Percentiles rank a stretch among this genome's conserved stretches.
phyloP scores from a whole-genome alignment of 2,113 vertebrate species.

The Nothoprocta pentlandii region DNA sequence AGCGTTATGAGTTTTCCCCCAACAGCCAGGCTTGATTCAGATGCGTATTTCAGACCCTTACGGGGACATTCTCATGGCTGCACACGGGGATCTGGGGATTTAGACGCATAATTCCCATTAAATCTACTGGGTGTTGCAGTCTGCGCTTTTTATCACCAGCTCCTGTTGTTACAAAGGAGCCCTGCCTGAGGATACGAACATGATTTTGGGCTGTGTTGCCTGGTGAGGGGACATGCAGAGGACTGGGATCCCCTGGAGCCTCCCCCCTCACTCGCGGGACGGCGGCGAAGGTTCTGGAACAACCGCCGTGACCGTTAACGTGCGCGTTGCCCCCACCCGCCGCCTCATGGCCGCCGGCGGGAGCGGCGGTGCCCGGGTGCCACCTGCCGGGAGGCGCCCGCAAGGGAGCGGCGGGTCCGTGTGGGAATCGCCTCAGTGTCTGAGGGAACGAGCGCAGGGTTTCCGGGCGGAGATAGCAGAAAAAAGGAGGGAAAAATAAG shows the following conservation, averaged over 20 bases:
- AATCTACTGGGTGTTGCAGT: slow-evolving; percentile 63
- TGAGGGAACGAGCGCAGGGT: fast-evolving
- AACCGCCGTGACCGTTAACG: no score
- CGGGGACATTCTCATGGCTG: slow-evolving; percentile 46
- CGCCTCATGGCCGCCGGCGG: no score
- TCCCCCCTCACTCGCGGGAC: no score
- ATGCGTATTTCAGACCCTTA: slow-evolving; percentile 71
- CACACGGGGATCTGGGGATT: slow-evolving; percentile 64
- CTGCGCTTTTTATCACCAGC: slow-evolving; percentile 13
- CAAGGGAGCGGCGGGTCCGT: background rate
- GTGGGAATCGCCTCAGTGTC: no score
- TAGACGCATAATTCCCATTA: slow-evolving; percentile 76
- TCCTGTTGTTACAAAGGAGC: slow-evolving; percentile 8
- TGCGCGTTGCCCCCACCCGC: no score
- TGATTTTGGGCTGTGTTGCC: slow-evolving; percentile 50
- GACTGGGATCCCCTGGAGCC: no score
- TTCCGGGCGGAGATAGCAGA: background rate
- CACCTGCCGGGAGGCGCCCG: slow-evolving; percentile 70
- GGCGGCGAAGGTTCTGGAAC: no score
- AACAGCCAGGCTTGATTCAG: slow-evolving; percentile 67
- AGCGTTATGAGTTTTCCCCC: slow-evolving; percentile 62
- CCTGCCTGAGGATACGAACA: slow-evolving; percentile 56
- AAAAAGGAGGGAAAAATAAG: background rate
- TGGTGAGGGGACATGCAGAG: no score
- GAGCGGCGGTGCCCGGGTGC: slow-evolving; percentile 68